phyloP scores from a whole-genome alignment of 2,113 vertebrate species.

The Ochotona curzoniae region DNA sequence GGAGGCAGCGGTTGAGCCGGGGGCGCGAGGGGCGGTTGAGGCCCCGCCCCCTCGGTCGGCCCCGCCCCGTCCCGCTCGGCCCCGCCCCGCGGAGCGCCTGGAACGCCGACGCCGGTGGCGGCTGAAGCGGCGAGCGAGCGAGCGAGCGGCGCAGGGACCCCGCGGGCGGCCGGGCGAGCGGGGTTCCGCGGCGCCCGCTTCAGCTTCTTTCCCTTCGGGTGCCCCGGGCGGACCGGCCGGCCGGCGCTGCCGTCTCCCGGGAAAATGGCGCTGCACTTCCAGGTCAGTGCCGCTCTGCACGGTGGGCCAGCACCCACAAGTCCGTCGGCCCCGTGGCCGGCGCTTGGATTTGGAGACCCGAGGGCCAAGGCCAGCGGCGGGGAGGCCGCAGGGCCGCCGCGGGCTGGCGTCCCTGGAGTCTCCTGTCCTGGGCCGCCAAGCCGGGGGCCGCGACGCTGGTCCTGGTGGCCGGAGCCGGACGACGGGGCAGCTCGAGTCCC shows the following conservation, averaged over 20 bases:
- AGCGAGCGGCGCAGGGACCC: conserved; percentile 66
- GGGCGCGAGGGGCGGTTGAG: background rate
- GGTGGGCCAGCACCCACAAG: background rate
- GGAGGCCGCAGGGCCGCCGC: background rate
- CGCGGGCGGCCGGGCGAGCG: background rate
- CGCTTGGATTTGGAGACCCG: background rate
- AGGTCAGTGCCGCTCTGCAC: conserved; percentile 73
- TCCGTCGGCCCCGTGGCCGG: background rate
- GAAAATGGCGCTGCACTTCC: conserved; percentile 81
- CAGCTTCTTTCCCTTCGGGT: background rate
- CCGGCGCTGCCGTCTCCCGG: conserved; percentile 65
- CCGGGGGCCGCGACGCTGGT: too few relatives aligned
- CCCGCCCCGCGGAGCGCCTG: background rate
- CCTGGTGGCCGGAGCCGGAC: background rate
- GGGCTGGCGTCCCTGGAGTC: background rate
- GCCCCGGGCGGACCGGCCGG: background rate
- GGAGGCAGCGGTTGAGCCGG: background rate
- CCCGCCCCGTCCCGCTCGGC: conserved; percentile 9
- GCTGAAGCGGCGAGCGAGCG: too few relatives aligned
- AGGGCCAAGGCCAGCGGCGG: background rate
- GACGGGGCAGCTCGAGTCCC: background rate
- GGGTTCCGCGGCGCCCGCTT: conserved; percentile 7
- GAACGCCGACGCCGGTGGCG: background rate
- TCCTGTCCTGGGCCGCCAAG: too few relatives aligned
- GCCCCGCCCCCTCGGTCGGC: background rate